A percentile compares a stretch with the other conserved stretches of the same genome.
These are phyloP conservation scores for Tenthredo mesomela DNA, from an alignment of 2,888 invertebrate species.

Conservation along the genomic window DNA sequence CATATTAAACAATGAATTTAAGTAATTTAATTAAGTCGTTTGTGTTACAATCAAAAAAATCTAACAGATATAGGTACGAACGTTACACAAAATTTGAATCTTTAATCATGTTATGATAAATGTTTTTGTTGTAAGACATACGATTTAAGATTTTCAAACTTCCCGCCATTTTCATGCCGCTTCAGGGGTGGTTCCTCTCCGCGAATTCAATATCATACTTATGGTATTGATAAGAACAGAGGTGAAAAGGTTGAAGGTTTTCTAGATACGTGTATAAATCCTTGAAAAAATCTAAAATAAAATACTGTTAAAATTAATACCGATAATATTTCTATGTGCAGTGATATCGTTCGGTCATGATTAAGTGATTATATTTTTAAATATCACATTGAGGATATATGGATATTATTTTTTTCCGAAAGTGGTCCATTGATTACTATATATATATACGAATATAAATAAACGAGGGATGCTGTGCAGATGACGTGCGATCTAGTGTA, in stretches of 20 bases:
- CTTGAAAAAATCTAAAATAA: neutral
- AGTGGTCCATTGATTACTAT: constrained; percentile 36
- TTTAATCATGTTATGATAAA: neutral
- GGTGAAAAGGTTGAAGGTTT: constrained; percentile 38
- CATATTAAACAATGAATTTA: neutral
- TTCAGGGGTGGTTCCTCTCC: constrained; percentile 35
- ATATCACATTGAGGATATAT: neutral
- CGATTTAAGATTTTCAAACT: neutral
- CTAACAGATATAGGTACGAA: neutral
- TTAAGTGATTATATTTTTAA: neutral
- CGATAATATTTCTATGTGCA: neutral
- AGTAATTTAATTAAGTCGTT: neutral
- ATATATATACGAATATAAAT: constrained; percentile 20
- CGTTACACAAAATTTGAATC: neutral
- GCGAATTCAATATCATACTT: neutral
- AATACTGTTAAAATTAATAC: neutral
- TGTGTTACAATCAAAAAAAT: neutral
- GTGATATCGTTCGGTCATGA: too few species aligned
- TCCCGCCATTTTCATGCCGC: constrained; percentile 33
- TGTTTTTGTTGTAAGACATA: neutral
- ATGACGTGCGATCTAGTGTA: constrained; percentile 7
- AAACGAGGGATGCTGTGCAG: constrained; percentile 26
- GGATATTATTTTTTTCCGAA: neutral
- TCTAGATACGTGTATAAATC: neutral
- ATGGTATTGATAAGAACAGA: constrained; percentile 33